These are phyloP conservation scores for Helarctos malayanus DNA, from an alignment of 2,797 vertebrate species.

Conservation along the genomic window DNA sequence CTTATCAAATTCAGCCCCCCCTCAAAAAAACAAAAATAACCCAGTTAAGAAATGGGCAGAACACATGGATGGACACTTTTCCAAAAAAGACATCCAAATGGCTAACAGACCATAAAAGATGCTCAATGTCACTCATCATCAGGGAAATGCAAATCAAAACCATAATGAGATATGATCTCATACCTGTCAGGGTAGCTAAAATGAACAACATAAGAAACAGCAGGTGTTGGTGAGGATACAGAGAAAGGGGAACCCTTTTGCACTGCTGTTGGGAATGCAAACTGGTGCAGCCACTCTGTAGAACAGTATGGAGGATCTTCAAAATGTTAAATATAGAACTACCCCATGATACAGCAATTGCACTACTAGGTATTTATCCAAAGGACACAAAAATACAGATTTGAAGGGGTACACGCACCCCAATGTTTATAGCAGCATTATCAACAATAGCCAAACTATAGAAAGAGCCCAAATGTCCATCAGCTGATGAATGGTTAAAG, in stretches of 20 bases:
- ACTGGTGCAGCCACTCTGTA: not conserved
- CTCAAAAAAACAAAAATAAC: too few relatives aligned
- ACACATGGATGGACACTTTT: too few relatives aligned
- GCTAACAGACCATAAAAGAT: not conserved
- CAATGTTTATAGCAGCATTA: not conserved
- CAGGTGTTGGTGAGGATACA: not conserved
- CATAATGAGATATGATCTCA: not conserved
- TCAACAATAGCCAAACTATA: not conserved
- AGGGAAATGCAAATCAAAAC: not conserved
- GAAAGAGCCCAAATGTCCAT: not conserved
- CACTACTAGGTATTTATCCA: not conserved
- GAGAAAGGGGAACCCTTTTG: not conserved
- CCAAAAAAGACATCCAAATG: not conserved
- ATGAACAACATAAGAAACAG: not conserved
- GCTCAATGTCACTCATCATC: not conserved
- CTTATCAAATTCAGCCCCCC: too few relatives aligned
- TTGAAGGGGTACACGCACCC: not conserved
- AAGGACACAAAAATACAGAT: not conserved
- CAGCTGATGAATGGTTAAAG: not conserved
- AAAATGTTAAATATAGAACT: not conserved
- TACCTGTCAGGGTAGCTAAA: not conserved
- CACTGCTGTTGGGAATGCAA: not conserved
- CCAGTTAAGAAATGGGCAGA: too few relatives aligned
- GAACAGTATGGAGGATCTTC: not conserved
- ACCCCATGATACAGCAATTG: not conserved